Evolutionary conservation across 2,113 vertebrate species (phyloP), one percentile per base, ranked within the genome.

Genomic region (Turnix velox): DNA sequence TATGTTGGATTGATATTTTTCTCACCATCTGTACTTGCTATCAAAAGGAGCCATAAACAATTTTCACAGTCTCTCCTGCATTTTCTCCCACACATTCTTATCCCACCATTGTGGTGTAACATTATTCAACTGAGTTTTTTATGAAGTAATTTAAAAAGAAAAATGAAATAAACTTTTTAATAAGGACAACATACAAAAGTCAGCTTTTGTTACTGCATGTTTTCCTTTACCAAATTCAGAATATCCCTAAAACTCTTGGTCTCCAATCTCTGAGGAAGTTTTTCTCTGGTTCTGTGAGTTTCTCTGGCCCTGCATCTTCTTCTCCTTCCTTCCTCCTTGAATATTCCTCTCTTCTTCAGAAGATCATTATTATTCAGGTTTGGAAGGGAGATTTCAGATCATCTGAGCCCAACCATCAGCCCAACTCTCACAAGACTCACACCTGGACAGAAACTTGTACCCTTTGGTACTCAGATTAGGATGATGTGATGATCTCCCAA

Each of bases 51-150:
- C 10, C 72, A 30, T 19, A 63, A 68, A 62, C 18, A 2, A 33
- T 63, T 84, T 72, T 30, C 33, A 87, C 40, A 51, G 2, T 6
- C 7, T 40, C 28, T 80, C 27, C 12, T 52, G 8, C 7, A 42
- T 8, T 3, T 65, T 65, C 23, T 46, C 7, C n/a, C 0, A 2
- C 9, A 14, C 14, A 18, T 15, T 12, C 8, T 42, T 61, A 61
- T 27, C 10, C 10, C 39, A 80, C 5, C 3, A 14, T 27, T 39
- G 43, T 4, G 6, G 45, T 13, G 4, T 3, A 67, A 68, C 0
- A 0, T 35, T 28, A 58, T 28, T 63, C 7, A 63, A 52, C 20
- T 19, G 0, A n/a, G 18, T 54, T 62, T 23, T 10, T 35, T 35
- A 14, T 63, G 22, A 84, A 62, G 4, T 37, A 74, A 61, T 10